Base-by-base conservation (phyloP, 2,797 vertebrate species). In the Pampus argenteus region DNA sequence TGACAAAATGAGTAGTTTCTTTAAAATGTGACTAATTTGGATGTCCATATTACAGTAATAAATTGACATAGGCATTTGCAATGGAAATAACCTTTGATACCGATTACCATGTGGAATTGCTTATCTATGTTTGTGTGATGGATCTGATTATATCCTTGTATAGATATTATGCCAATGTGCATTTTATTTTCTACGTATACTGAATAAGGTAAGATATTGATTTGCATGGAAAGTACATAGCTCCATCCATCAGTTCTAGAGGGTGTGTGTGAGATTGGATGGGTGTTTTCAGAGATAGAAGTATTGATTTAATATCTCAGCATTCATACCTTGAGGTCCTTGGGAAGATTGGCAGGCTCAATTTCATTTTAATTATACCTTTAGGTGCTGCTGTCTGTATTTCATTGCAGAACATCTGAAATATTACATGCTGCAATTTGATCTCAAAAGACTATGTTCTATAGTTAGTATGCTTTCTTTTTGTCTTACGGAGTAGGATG, bases 321-420 rank as follows among this genome's bases (percentile, higher is more conserved):
- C 71, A 85, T 88, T 85, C 85, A 74, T 83, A 84, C 79, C 87
- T 90, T 77, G 73, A 87, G 83, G 85, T 85, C 74, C 42, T 73
- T 42, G 38, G 66, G 71, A 71, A 86, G 86, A 90, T 76, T 88
- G 87, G 67, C 85, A 80, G 79, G 77, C 84, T 86, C 88, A 78
- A 74, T 89, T 90, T 88, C 25, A 77, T 89, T 90, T 90, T 86
- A 90, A 91, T 89, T 89, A 86, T 70, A 81, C 85, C 89, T 92
- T 86, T 71, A 90, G 89, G 89, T 88, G 76, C 66, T 73, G 58
- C 75, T 86, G 63, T 87, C 82, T 85, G 66, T 82, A 66, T 76
- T 83, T 88, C 87, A 90, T 90, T 88, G 78, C 79, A 76, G 84
- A 89, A 82, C 74, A 84, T 77, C 66, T 86, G 62, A 85, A 79